Evolutionary conservation across 2,113 vertebrate species (phyloP).

Genomic region (Cardinalis cardinalis): DNA sequence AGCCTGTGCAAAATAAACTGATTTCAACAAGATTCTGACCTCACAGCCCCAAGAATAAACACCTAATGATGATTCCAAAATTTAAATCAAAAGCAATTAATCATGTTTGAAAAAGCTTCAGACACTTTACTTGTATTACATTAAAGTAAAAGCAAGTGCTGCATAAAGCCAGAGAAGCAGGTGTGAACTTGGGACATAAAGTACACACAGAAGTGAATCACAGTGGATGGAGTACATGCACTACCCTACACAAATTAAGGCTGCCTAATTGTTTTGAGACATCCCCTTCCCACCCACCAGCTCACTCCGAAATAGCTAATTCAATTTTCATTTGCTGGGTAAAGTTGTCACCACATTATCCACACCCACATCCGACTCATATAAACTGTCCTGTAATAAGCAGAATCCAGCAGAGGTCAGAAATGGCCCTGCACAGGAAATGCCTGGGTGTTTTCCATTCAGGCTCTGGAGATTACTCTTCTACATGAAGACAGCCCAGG

Average conservation of each 20-base stretch:
- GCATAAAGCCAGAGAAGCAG: not conserved
- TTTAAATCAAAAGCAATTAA: not conserved
- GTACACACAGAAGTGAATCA: constrained; percentile 4
- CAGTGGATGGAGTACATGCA: not conserved
- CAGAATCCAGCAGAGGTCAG: constrained; percentile 54
- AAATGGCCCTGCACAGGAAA: constrained; percentile 47
- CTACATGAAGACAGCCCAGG: not conserved
- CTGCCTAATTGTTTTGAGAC: constrained; percentile 34
- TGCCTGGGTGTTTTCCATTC: constrained; percentile 26
- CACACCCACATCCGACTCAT: constrained; percentile 55
- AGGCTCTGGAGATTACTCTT: not conserved
- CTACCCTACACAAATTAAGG: not conserved
- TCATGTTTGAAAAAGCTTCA: not conserved
- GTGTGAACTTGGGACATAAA: not conserved
- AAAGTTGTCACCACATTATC: constrained; percentile 20
- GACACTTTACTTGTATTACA: not conserved
- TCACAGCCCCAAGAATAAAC: not conserved
- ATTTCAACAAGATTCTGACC: not conserved
- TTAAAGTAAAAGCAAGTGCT: not conserved
- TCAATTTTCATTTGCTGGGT: constrained; percentile 45
- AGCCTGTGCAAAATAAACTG: not conserved
- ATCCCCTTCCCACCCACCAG: constrained; percentile 31
- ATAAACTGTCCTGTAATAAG: constrained; percentile 46
- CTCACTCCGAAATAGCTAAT: constrained; percentile 18
- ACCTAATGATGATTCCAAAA: not conserved